phyloP scores from a whole-genome alignment of 2,797 vertebrate genomes.

The Eulemur albifrons region DNA sequence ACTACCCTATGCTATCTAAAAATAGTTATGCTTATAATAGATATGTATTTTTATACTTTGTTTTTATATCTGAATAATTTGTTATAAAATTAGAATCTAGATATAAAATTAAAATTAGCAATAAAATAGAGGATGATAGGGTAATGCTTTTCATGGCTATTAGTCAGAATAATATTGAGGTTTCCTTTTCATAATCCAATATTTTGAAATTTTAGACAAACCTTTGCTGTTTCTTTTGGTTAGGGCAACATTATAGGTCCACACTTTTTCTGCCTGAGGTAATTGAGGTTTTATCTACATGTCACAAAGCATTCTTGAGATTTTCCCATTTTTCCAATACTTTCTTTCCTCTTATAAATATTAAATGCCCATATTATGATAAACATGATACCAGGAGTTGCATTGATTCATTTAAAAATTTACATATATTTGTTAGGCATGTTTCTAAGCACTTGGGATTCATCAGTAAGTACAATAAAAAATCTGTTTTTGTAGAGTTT shows the following conservation, averaged over 20 bases:
- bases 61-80: not conserved
- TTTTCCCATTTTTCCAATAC: not conserved
- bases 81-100: constrained; percentile 13
- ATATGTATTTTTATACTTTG: not conserved
- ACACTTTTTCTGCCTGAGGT: not conserved
- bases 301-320: not conserved
- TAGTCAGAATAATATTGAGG: not conserved
- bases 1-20: not conserved
- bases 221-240: not conserved
- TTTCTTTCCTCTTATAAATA: constrained; percentile 9
- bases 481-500: not conserved
- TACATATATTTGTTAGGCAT: not conserved
- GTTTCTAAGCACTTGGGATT: not conserved
- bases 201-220: constrained; percentile 31
- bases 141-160: not conserved
- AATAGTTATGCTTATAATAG: not conserved
- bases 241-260: not conserved
- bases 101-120: not conserved
- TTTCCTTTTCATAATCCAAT: not conserved
- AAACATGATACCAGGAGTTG: not conserved
- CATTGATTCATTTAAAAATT: not conserved
- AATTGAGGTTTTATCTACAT: not conserved
- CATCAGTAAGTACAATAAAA: not conserved
- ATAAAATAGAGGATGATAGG: not conserved
- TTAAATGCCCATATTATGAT: not conserved